A percentile compares a stretch with the other conserved stretches of the same genome.
phyloP scores from a whole-genome alignment of 2,797 vertebrate genomes.

The Geotrypetes seraphini region DNA sequence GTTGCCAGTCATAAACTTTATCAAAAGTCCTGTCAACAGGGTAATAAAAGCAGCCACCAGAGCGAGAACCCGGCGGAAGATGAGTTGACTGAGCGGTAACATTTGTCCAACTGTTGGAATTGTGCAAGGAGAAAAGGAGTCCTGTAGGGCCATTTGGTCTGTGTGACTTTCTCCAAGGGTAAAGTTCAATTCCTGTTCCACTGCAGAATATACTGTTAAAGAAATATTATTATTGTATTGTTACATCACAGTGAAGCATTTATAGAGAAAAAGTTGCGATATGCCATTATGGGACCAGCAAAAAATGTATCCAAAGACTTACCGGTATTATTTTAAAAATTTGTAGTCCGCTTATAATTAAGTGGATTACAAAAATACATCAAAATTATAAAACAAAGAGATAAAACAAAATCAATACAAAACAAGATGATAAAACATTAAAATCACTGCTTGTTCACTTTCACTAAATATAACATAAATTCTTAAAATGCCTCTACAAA shows the following conservation, averaged over 20 bases:
- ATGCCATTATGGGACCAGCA: not conserved
- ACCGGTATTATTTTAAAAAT: too few relatives aligned
- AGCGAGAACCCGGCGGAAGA: slow-evolving; percentile 40
- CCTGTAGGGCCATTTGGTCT: slow-evolving; percentile 1
- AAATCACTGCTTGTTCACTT: too few relatives aligned
- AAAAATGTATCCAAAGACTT: not conserved
- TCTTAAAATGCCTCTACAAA: too few relatives aligned
- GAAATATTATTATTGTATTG: not conserved
- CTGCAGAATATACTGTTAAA: slow-evolving; percentile 5
- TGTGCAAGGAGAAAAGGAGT: not conserved
- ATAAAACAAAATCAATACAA: too few relatives aligned
- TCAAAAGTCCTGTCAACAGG: slow-evolving; percentile 52
- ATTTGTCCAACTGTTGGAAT: not conserved
- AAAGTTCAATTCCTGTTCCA: not conserved
- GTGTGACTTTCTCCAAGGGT: not conserved
- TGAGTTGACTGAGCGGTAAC: slow-evolving; percentile 25
- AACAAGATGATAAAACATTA: too few relatives aligned
- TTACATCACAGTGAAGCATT: too few relatives aligned
- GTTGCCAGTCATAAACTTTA: slow-evolving; percentile 35
- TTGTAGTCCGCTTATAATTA: too few relatives aligned
- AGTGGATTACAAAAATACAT: too few relatives aligned
- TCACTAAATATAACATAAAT: too few relatives aligned
- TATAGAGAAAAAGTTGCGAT: not conserved
- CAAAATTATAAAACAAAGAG: too few relatives aligned
- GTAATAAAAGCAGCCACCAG: slow-evolving; percentile 45